Evolutionary conservation across 1,140 invertebrate genomes (phyloP).

Genomic region (Drosophila subobscura): DNA sequence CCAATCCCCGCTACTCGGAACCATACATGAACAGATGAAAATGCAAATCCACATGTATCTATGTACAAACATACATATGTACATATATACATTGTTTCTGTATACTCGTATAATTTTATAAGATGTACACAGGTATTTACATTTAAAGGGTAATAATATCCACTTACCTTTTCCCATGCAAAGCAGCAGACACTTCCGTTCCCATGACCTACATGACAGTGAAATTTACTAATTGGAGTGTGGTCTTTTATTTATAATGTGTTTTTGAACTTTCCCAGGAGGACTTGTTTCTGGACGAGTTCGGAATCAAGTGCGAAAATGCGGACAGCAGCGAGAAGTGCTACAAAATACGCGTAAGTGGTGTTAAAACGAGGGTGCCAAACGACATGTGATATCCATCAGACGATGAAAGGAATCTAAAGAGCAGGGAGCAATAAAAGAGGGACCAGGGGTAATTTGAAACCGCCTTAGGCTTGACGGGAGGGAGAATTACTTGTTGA

Average conservation of each 20-base stretch:
- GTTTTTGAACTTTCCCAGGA: conserved; percentile 60
- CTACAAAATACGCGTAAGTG: conserved; percentile 73
- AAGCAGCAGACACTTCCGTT: conserved; percentile 35
- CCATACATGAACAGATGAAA: too few species aligned
- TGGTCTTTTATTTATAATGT: conserved; percentile 17
- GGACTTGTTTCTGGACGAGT: conserved; percentile 76
- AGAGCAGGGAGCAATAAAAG: not conserved
- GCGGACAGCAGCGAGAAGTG: conserved; percentile 71
- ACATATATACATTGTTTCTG: too few species aligned
- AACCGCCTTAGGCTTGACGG: too few species aligned
- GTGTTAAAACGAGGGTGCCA: too few species aligned
- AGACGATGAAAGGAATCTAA: conserved; percentile 2
- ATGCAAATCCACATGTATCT: too few species aligned
- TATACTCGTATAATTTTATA: too few species aligned
- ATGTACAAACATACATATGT: too few species aligned
- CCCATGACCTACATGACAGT: conserved; percentile 15
- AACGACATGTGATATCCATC: not conserved
- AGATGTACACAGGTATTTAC: too few species aligned
- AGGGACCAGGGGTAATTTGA: too few species aligned
- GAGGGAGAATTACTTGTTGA: too few species aligned
- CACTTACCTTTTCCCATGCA: conserved; percentile 8
- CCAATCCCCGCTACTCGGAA: too few species aligned
- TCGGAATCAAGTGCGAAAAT: conserved; percentile 69
- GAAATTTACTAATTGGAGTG: conserved; percentile 27
- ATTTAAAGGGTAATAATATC: too few species aligned